These are phyloP conservation scores for Chrysaora quinquecirrha DNA, from an alignment of 30 jellyfish, hydroid and myxozoan genomes.

Conservation along the genomic window DNA sequence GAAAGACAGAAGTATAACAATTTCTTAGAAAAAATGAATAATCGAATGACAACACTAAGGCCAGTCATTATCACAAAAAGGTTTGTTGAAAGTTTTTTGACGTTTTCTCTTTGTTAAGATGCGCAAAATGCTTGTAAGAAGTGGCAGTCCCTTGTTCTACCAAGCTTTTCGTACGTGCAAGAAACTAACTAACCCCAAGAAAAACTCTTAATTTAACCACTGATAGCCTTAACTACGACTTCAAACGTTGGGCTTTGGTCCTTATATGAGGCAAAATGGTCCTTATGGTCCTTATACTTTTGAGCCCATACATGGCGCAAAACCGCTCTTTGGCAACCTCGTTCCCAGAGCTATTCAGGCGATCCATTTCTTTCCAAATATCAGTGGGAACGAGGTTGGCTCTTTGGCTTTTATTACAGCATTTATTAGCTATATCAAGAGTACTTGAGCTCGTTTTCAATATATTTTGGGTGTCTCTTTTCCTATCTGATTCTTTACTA, in stretches of 20 bases:
- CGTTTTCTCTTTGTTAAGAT: background rate
- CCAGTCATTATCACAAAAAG: background rate
- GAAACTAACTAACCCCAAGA: background rate
- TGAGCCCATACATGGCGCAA: too few relatives aligned
- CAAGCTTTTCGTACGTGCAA: background rate
- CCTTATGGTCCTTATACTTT: too few relatives aligned
- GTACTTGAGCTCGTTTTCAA: too few relatives aligned
- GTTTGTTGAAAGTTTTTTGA: background rate
- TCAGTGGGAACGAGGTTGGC: too few relatives aligned
- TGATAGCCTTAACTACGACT: background rate
- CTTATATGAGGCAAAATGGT: too few relatives aligned
- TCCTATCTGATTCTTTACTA: too few relatives aligned
- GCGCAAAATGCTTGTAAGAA: background rate
- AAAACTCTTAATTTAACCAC: background rate
- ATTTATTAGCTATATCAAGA: too few relatives aligned
- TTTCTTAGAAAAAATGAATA: background rate
- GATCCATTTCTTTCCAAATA: too few relatives aligned
- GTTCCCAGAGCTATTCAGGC: too few relatives aligned
- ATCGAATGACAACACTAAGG: background rate
- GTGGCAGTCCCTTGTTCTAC: background rate
- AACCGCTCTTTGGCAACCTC: too few relatives aligned
- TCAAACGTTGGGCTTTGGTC: background rate
- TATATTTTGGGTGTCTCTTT: too few relatives aligned
- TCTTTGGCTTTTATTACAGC: too few relatives aligned
- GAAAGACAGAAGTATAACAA: conserved; percentile 8